Percentiles rank a stretch among this genome's conserved stretches.
Evolutionary conservation across 2,797 vertebrate species (phyloP).

Genomic region (Coreius guichenoti): DNA sequence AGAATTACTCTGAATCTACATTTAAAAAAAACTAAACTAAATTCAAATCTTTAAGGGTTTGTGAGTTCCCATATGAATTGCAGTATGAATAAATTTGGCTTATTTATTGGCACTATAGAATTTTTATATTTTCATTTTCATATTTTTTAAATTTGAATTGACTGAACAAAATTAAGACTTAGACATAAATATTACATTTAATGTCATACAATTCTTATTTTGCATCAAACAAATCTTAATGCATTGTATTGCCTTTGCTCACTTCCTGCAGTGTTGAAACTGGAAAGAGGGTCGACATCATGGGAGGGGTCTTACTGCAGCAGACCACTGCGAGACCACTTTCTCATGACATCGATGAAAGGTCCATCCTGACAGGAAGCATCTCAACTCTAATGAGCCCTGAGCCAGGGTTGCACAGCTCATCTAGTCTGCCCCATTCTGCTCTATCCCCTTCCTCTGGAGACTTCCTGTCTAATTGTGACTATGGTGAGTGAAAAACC

Average conservation of each 20-base stretch:
- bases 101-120: not conserved
- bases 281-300: slow-evolving; percentile 10
- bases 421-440: slow-evolving; percentile 32
- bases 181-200: not conserved
- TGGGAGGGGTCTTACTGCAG: slow-evolving; percentile 50
- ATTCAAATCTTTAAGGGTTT: not conserved
- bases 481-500: slow-evolving; percentile 57
- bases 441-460: slow-evolving; percentile 46
- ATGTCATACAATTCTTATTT: not conserved
- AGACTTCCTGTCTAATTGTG: slow-evolving; percentile 61
- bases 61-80: not conserved
- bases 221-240: not conserved
- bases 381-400: slow-evolving; percentile 44
- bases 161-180: not conserved
- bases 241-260: not conserved
- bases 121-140: not conserved
- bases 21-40: not conserved
- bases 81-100: not conserved
- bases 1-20: no score
- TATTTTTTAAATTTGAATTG: not conserved
- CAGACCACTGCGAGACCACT: slow-evolving; percentile 38
- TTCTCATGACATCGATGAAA: slow-evolving; percentile 63
- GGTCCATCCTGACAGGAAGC: slow-evolving; percentile 63
- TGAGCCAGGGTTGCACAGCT: slow-evolving; percentile 33
- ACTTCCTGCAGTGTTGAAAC: slow-evolving; percentile 3